Base-by-base conservation (phyloP, 2,113 vertebrate genomes). In the Asarcornis scutulata region DNA sequence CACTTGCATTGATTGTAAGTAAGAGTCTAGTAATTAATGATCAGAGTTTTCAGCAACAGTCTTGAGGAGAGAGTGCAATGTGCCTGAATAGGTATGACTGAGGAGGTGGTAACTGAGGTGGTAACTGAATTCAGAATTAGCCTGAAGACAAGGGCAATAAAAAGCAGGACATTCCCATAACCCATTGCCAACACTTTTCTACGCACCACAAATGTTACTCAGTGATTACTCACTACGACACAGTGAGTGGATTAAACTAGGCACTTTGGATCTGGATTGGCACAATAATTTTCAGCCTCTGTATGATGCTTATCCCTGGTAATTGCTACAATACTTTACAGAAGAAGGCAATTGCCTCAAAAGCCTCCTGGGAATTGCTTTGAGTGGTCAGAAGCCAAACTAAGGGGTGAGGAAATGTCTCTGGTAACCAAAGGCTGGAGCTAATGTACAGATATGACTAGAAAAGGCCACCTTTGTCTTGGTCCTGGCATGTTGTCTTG, bases 1-100 rank as follows among this genome's bases (percentile, higher is more conserved):
- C 83, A 88, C 86, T 96, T 92, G 68, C 86, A 93, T 87, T 96
- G 93, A 96, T 96, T 96, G 69, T 92, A 91, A 88, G 87, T 91
- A 93, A 92, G 80, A 95, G 53, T 92, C 93, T 82, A 76, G 89
- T 91, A 97, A 97, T 97, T 97, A 96, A 95, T 89, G 93, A 95
- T 89, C 88, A 62, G 95, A 93, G 66, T 96, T 96, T 96, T 93
- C 95, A 78, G 83, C 69, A 92, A 84, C 36, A 72, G 69, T 92
- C 83, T 92, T 88, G 58, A 90, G 67, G n/a, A 84, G 44, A 72
- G 60, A 82, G 69, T 66, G 69, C 18, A 79, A 53, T 36, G 73
- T 58, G 48, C 53, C 80, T 3, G 1, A 89, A 84, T 44, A 72
- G 44, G 80, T 92, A 66, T 85, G 91, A 86, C 72, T 77, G 88